Conservation (phyloP, 2,797 vertebrate genomes). For the Muscicapa striata region DNA sequence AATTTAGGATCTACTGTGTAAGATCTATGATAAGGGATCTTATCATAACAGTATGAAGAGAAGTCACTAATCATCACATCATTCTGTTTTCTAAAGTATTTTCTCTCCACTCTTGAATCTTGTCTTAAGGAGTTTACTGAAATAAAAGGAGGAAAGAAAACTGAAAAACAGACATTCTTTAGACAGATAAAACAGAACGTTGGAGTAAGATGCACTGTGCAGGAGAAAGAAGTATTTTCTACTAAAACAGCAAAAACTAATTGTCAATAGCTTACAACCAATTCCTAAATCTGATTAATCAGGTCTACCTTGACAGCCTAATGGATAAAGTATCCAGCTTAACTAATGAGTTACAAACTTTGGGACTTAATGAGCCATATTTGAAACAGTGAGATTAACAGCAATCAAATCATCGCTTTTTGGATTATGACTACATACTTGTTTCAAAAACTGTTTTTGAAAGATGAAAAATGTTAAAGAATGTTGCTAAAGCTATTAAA, state of each 20-base stretch:
- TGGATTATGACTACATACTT: background rate
- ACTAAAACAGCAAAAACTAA: background rate
- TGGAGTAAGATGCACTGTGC: background rate
- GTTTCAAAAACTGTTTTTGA: background rate
- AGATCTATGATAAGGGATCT: background rate
- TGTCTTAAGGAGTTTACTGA: background rate
- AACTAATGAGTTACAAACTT: background rate
- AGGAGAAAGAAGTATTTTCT: background rate
- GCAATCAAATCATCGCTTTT: background rate
- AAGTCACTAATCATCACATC: background rate
- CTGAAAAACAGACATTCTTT: background rate
- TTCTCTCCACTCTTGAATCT: background rate
- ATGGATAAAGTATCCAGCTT: background rate
- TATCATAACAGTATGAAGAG: background rate
- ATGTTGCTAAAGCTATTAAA: background rate
- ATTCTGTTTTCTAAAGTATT: background rate
- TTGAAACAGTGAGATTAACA: background rate
- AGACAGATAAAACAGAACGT: background rate
- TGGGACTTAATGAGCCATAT: background rate
- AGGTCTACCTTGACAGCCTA: background rate
- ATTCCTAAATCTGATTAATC: background rate
- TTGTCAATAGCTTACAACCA: background rate
- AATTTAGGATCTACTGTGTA: background rate
- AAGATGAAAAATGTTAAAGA: background rate
- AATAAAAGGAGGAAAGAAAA: background rate